Base-by-base conservation (phyloP, 2,113 vertebrate species). In the Nycticorax nycticorax region DNA sequence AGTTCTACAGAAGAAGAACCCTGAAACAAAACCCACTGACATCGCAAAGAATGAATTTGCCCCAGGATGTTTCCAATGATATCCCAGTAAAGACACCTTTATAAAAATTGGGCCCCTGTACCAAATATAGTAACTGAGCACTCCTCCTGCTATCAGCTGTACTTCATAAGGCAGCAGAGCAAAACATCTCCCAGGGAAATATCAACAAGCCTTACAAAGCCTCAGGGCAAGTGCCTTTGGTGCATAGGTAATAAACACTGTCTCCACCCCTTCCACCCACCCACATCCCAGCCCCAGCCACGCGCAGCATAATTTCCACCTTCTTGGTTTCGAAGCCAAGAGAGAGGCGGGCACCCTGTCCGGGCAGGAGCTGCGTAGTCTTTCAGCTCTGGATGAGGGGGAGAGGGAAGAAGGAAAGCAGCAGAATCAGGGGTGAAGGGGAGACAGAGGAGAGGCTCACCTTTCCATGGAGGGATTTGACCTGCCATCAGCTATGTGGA, bases 261-360 rank as follows among this genome's bases (percentile, higher is more conserved):
- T 68, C 95, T 3, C 91, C 88, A 68, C 96, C 91, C 79, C 79
- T 74, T 64, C 68, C 43, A 77, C 68, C 95, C 91, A 5, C 90
- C 93, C 93, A 92, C 85, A 47, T 86, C 63, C 67, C 68, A 86
- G 47, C 47, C 69, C 39, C 62, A 56, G 55, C 85, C 88, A 78
- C 12, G 35, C 53, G 22, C 64, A 60, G 56, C 13, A 1, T 26
- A 74, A 76, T 74, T 95, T 53, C 79, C 76, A 75, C 60, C 73
- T 66, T 50, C 78, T 93, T 92, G 79, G 59, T 26, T 92, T 94
- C 1, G 41, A 94, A 94, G 86, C 92, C 89, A 91, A 93, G 72
- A 79, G 85, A 60, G 68, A 71, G 50, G 27, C 27, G 1, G 53
- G 19, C 2, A 23, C 45, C 37, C n/a, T 9, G 27, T 63, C 73